A percentile compares a stretch with the other conserved stretches of the same genome.
Conservation (phyloP, 2,888 invertebrate species). For the Terebella lapidaria region DNA sequence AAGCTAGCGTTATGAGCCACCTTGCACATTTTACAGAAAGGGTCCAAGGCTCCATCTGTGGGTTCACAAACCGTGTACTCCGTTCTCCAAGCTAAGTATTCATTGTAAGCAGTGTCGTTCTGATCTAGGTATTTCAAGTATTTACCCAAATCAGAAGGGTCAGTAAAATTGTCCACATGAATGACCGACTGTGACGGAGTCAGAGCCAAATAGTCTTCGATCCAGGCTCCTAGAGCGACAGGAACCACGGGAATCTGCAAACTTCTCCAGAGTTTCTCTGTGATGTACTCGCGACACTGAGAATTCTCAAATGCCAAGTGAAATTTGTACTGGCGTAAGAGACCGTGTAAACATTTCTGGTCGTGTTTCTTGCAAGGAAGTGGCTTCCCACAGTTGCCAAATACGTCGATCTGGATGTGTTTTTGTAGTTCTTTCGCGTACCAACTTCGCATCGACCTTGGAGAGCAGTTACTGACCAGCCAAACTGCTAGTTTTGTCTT, state of each 20-base stretch:
- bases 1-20: background rate
- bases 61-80: background rate
- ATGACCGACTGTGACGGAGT: slow-evolving; percentile 1
- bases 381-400: slow-evolving; percentile 1
- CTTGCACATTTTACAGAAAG: background rate
- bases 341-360: background rate
- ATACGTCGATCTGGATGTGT: background rate
- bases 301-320: slow-evolving; percentile 4
- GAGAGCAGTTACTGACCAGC: slow-evolving; percentile 2
- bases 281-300: background rate
- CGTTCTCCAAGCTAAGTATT: background rate
- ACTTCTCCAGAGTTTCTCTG: background rate
- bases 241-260: background rate
- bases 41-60: background rate
- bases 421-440: background rate
- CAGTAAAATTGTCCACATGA: background rate
- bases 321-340: background rate
- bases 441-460: background rate
- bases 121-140: background rate
- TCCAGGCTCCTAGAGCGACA: background rate
- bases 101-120: background rate
- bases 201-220: background rate
- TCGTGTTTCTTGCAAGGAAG: background rate
- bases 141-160: background rate
- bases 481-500: background rate